These are phyloP conservation scores for Drosophila kohkoa DNA, from an alignment of 1,140 invertebrate species.

Conservation along the genomic window DNA sequence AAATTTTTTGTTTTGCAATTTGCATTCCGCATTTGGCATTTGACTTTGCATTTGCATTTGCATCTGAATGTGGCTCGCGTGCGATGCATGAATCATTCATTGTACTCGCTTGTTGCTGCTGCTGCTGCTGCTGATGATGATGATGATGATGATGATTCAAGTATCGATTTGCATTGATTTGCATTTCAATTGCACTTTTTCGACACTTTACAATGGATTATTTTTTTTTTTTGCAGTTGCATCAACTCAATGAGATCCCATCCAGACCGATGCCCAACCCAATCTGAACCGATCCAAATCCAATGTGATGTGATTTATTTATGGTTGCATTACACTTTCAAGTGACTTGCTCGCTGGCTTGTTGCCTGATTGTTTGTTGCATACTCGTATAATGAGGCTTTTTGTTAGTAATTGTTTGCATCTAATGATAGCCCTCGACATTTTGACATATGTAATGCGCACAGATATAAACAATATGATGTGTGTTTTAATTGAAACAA, in stretches of 20 bases:
- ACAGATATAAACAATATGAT: slow-evolving; percentile 11
- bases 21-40: slow-evolving; percentile 56
- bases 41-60: slow-evolving; percentile 56
- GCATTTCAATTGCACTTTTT: slow-evolving; percentile 81
- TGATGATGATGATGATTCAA: slow-evolving; percentile 75
- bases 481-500: slow-evolving; percentile 10
- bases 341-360: slow-evolving; percentile 51
- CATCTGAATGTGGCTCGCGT: slow-evolving; percentile 75
- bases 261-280: background rate
- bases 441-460: slow-evolving; percentile 43
- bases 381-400: slow-evolving; percentile 63
- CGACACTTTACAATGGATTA: slow-evolving; percentile 82
- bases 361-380: slow-evolving; percentile 37
- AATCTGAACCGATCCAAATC: slow-evolving; percentile 10
- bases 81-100: slow-evolving; percentile 80
- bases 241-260: slow-evolving; percentile 23
- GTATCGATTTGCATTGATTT: slow-evolving; percentile 82
- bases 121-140: slow-evolving; percentile 36
- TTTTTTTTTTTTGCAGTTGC: slow-evolving; percentile 61
- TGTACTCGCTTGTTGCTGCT: slow-evolving; percentile 13
- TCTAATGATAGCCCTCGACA: slow-evolving; percentile 62
- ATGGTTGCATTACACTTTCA: slow-evolving; percentile 71
- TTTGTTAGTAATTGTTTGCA: slow-evolving; percentile 70
- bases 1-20: slow-evolving; percentile 48
- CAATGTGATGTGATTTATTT: slow-evolving; percentile 65